Base-by-base conservation (phyloP, 2,888 invertebrate genomes). In the Drosophila mulleri region DNA sequence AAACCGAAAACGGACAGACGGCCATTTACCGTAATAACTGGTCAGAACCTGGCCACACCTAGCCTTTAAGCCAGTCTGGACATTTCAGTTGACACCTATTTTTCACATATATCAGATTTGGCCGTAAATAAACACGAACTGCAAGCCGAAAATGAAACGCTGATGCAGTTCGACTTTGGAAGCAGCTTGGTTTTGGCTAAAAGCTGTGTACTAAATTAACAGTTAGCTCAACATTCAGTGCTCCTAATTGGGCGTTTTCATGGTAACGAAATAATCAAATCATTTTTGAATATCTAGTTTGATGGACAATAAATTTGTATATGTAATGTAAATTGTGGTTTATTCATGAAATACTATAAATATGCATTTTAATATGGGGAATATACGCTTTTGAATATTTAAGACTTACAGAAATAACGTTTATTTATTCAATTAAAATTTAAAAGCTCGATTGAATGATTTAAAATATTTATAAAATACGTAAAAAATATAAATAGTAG, bases 31-130 rank as follows among this genome's bases (percentile, higher is more conserved):
- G 54, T 73, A 80, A 75, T 75, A 86, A 72, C 76, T 80, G 83
- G 77, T 56, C 77, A 57, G 60, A 32, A 56, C 42, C 62, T 56
- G 67, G 73, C 82, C 89, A 41, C 82, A 74, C 89, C 89, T 78
- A 78, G 50, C 60, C 48, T 62, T 70, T 54, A 65, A 50, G 59
- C 39, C 45, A 32, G 47, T 11, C 63, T 18, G 44, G 67, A 61
- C 65, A 72, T 69, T 76, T 69, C 70, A 64, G 75, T 89, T 89
- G 88, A 87, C 83, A 89, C 89, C 88, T 50, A 50, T 76, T 64
- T 61, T 60, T 53, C 37, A 50, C 50, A 32, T 42, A n/a, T 50
- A 54, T 56, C 41, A 32, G 50, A 39, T 69, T 76, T 65, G 47
- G 26, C 42, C 53, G 59, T 67, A 41, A 67, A 68, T 47, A 66